Evolutionary conservation across 1,140 invertebrate genomes (phyloP).

Genomic region (Euwallacea similis): DNA sequence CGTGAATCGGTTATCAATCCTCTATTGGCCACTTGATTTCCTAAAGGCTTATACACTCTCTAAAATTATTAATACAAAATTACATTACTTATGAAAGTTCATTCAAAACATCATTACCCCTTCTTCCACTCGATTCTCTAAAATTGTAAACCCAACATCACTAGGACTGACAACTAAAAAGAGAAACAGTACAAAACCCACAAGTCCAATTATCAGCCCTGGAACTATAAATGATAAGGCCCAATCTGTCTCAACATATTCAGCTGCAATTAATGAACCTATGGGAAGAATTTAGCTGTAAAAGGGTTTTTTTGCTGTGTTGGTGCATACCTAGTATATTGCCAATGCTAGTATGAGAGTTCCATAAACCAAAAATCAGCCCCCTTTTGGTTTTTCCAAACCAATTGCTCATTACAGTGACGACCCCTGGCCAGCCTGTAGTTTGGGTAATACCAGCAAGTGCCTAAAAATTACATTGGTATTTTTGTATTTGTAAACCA

Average conservation of each 20-base stretch:
- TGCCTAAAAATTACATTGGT: slow-evolving; percentile 58
- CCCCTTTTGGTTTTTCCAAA: slow-evolving; percentile 90
- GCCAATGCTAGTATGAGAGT: slow-evolving; percentile 94
- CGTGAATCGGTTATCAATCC: slow-evolving; percentile 39
- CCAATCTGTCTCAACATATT: slow-evolving; percentile 87
- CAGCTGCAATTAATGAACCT: slow-evolving; percentile 76
- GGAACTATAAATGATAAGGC: slow-evolving; percentile 90
- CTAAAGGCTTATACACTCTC: slow-evolving; percentile 42
- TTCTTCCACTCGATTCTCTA: slow-evolving; percentile 43
- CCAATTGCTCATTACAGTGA: slow-evolving; percentile 93
- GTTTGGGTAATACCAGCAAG: slow-evolving; percentile 86
- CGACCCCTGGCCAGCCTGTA: slow-evolving; percentile 89
- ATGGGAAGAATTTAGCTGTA: slow-evolving; percentile 22
- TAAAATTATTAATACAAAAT: slow-evolving; percentile 27
- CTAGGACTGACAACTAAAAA: slow-evolving; percentile 81
- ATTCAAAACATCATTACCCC: slow-evolving; percentile 11
- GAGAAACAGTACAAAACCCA: slow-evolving; percentile 82
- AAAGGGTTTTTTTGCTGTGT: background rate
- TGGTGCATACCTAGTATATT: slow-evolving; percentile 79
- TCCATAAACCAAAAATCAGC: slow-evolving; percentile 94
- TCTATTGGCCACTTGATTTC: slow-evolving; percentile 44
- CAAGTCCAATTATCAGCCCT: slow-evolving; percentile 76
- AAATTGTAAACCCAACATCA: slow-evolving; percentile 66
- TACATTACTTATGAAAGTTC: slow-evolving; percentile 1
- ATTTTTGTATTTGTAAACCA: no score